phyloP scores from a whole-genome alignment of 2,888 invertebrate genomes.

The Pollenia angustigena region DNA sequence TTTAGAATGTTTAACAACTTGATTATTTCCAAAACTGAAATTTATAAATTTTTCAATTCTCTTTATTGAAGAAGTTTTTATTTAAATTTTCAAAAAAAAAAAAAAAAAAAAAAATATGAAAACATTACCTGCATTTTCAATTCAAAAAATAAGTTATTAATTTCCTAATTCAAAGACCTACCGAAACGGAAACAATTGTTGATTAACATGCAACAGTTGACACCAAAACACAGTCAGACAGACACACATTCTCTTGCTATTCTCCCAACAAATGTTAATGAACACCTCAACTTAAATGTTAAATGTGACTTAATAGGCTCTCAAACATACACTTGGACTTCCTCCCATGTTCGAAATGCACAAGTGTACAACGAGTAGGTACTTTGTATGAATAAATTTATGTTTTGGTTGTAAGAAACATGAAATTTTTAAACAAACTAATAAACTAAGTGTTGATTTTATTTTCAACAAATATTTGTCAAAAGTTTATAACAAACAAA shows the following conservation, averaged over 20 bases:
- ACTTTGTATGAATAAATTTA: slow-evolving; percentile 23
- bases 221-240: slow-evolving; percentile 25
- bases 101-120: too few species aligned
- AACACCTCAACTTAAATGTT: slow-evolving; percentile 22
- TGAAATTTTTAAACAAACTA: slow-evolving; percentile 4
- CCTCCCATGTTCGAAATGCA: slow-evolving; percentile 3
- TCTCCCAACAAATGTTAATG: slow-evolving; percentile 15
- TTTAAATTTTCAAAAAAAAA: too few species aligned
- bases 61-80: too few species aligned
- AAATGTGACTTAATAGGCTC: slow-evolving; percentile 2
- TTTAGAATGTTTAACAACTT: too few species aligned
- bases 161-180: slow-evolving; percentile 33
- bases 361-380: neutral
- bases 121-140: too few species aligned
- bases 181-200: slow-evolving; percentile 73
- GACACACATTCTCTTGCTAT: neutral
- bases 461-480: slow-evolving; percentile 28
- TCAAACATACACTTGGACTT: slow-evolving; percentile 10
- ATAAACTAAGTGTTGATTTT: slow-evolving; percentile 23
- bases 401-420: slow-evolving; percentile 20
- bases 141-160: neutral
- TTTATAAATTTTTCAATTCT: too few species aligned
- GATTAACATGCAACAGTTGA: slow-evolving; percentile 75
- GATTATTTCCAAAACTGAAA: too few species aligned
- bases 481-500: neutral